Base-by-base conservation (phyloP, 92 coral and sea anemone species). In the Heliopora coerulea region DNA sequence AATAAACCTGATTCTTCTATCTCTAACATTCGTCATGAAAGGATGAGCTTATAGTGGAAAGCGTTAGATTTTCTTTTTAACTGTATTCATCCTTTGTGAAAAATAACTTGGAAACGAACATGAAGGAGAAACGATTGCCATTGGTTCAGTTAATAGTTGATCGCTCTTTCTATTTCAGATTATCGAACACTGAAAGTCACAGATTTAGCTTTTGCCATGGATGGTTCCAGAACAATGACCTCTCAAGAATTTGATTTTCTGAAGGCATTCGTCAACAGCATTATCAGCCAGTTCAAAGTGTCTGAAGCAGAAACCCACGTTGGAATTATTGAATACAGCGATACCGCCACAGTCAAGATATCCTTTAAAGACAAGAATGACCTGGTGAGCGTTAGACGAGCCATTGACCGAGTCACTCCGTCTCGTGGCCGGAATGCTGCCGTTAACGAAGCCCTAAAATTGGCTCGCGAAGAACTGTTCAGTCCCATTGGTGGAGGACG, bases 241-340 rank as follows among this genome's bases (percentile, higher is more conserved):
- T 58, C n/a, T 12, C 76, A 65, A 27, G 80, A 89, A 40, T 86
- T 72, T 85, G 63, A 74, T 2, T 50, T 6, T 3, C 68, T 86
- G 65, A 86, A 86, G 65, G 80, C 81, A 15, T 86, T 89, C 70
- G 70, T 89, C 63, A 83, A 83, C 59, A 80, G 82, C 20, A 49
- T 89, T 41, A 82, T 83, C 59, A 72, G 82, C 54, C 49, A 65
- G 12, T 72, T 83, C 26, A 44, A 77, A n/a, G 21, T 89, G 24
- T 60, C 88, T 25, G 41, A 70, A 13, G 67, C 63, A 10, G 63
- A 73, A 52, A 83, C 91, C 10, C 91, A 86, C 12, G 81, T 79
- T 1, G 91, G 88, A 8, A 59, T 81, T 10, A 77, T 89, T 40
- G 75, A 85, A 14, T 89, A 89, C 60, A 89, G 89, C 21, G 80